A percentile compares a stretch with the other conserved stretches of the same genome.
Conservation (phyloP, 2,888 invertebrate species). For the Drosophila austrosaltans region DNA sequence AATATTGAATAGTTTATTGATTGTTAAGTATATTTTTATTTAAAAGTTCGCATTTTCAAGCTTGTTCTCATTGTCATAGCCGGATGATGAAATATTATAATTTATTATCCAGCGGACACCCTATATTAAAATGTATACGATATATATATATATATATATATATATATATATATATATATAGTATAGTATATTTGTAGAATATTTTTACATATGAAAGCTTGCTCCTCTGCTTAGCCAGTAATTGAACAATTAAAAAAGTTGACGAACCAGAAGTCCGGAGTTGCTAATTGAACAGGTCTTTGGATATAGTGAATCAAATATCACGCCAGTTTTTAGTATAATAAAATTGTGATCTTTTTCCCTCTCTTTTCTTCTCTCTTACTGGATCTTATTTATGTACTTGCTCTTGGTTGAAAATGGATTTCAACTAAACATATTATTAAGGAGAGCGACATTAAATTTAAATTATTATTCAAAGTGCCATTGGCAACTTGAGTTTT, state of each 20-base stretch:
- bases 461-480: slow-evolving; percentile 1
- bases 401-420: neutral
- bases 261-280: neutral
- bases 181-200: neutral
- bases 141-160: too few species aligned
- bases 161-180: neutral
- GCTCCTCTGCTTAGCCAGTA: neutral
- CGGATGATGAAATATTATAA: too few species aligned
- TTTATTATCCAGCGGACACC: too few species aligned
- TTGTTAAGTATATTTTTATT: too few species aligned
- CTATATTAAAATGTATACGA: too few species aligned
- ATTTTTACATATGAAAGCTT: neutral
- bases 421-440: neutral
- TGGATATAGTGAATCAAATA: neutral
- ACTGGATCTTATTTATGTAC: neutral
- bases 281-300: slow-evolving; percentile 6
- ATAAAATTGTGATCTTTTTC: neutral
- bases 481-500: slow-evolving; percentile 6
- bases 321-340: neutral
- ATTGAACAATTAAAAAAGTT: slow-evolving; percentile 9
- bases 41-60: too few species aligned
- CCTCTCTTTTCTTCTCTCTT: neutral
- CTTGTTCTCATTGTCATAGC: too few species aligned
- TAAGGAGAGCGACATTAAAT: neutral
- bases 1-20: too few species aligned